Percentiles rank a stretch among this genome's conserved stretches.
phyloP scores from a whole-genome alignment of 2,797 vertebrate genomes.

The Pelodytes ibericus region DNA sequence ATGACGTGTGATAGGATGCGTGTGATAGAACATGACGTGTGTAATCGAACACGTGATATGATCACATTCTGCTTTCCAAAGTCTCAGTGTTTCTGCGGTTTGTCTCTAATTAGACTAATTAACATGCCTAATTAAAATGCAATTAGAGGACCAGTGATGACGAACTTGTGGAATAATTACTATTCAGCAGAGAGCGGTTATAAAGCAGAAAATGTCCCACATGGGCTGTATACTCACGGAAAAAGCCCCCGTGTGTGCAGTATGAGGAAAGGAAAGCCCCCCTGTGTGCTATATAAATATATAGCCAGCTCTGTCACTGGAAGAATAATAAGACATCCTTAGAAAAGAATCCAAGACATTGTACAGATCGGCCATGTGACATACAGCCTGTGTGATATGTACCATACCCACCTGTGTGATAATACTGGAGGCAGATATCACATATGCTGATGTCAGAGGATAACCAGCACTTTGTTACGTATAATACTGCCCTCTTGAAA shows the following conservation, averaged over 20 bases:
- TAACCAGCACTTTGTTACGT: no score
- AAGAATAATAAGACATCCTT: background rate
- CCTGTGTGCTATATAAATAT: background rate
- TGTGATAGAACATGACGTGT: background rate
- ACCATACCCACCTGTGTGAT: no score
- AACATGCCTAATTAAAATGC: conserved; percentile 55
- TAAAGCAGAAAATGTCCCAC: conserved; percentile 31
- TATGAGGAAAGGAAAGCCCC: background rate
- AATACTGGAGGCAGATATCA: no score
- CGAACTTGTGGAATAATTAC: conserved; percentile 45
- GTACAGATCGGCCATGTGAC: no score
- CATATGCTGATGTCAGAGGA: no score
- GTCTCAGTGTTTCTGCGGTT: conserved; percentile 22
- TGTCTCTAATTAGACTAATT: conserved; percentile 51
- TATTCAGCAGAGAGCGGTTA: conserved; percentile 47
- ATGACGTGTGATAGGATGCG: no score
- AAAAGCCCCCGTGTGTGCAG: background rate
- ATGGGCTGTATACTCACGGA: background rate
- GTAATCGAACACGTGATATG: background rate
- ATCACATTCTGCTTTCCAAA: conserved; percentile 23
- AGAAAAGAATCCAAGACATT: no score
- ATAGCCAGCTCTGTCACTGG: background rate
- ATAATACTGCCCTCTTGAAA: no score
- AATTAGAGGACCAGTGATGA: conserved; percentile 49
- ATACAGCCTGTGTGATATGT: no score